Base-by-base conservation (phyloP, 2,797 vertebrate species). In the Chelon labrosus region DNA sequence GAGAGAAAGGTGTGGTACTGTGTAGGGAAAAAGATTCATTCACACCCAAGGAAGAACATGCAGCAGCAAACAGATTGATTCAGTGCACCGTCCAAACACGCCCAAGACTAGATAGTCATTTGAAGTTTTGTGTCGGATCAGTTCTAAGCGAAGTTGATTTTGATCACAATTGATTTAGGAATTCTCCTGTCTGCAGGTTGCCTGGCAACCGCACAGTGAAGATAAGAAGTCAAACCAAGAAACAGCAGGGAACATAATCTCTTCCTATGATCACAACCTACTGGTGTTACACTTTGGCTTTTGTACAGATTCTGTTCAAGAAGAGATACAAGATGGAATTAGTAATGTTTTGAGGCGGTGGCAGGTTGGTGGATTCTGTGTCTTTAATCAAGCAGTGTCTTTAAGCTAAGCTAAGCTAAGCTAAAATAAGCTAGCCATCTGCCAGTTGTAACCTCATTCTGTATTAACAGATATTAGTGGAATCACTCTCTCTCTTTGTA, bases 141-240 rank as follows among this genome's bases (percentile, higher is more conserved):
- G 13, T 53, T 52, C 22, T 52, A 31, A n/a, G 17, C 14, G 53
- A 7, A 54, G 53, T 0, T 8, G 59, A 38, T 2, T 62, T 47
- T 38, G 51, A 54, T 62, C 12, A 52, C 5, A 27, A 14, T 12
- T 46, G 16, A 17, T 46, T 46, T 46, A 46, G 44, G 17, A 8
- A 9, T 17, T 17, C 16, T 27, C 4, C n/a, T 35, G 10, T 27
- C 17, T 44, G 17, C 11, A 5, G 54, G 70, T 73, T 65, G 62
- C 47, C 25, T 66, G 31, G 71, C 56, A 66, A 73, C 54, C 17
- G 31, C 71, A 60, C 17, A 14, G 4, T 2, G 46, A 64, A 60
- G 49, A 64, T 25, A 54, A 54, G 63, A n/a, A 39, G 13, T 50
- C 44, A 56, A n/a, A 13, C 12, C n/a, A 14, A 11, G 17, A 54